Percentiles rank a stretch among this genome's conserved stretches.
These are phyloP conservation scores for Pseudomyrmex pallidus DNA, from an alignment of 1,140 invertebrate genomes.

Conservation along the genomic window DNA sequence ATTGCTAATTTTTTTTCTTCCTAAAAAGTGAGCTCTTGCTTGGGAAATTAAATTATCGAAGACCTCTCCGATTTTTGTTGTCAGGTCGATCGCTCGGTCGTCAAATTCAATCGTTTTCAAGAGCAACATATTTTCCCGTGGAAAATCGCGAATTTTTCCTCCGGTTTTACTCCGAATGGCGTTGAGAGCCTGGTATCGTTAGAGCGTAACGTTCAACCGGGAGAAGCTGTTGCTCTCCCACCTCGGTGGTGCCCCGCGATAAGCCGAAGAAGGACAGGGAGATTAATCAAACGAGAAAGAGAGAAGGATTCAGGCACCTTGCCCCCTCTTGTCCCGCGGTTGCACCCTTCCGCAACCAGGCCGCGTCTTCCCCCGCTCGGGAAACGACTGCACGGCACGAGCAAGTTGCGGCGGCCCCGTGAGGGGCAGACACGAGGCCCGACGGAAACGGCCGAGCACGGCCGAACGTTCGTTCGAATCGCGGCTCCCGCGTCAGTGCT, in stretches of 20 bases:
- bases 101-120: not conserved
- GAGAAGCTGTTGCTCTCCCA: slow-evolving; percentile 59
- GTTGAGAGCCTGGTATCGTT: slow-evolving; percentile 5
- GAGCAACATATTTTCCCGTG: not conserved
- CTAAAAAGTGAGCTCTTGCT: too few relatives aligned
- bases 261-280: not conserved
- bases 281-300: slow-evolving; percentile 34
- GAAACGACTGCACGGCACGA: slow-evolving; percentile 16
- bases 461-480: slow-evolving; percentile 84
- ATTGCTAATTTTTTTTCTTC: too few relatives aligned
- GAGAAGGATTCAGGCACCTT: slow-evolving; percentile 24
- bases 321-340: slow-evolving; percentile 39
- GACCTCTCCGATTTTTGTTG: not conserved
- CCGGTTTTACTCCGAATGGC: not conserved
- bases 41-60: not conserved
- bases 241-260: not conserved
- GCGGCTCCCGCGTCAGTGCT: slow-evolving; percentile 85
- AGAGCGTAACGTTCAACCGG: slow-evolving; percentile 13
- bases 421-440: slow-evolving; percentile 74
- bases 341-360: slow-evolving; percentile 17
- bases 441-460: slow-evolving; percentile 77
- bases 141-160: slow-evolving; percentile 27
- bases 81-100: too few relatives aligned
- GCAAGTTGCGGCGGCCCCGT: slow-evolving; percentile 71
- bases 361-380: slow-evolving; percentile 63